Evolutionary conservation across 2,888 invertebrate species (phyloP), one percentile per base, ranked within the genome.

Genomic region (Ophraella communa): DNA sequence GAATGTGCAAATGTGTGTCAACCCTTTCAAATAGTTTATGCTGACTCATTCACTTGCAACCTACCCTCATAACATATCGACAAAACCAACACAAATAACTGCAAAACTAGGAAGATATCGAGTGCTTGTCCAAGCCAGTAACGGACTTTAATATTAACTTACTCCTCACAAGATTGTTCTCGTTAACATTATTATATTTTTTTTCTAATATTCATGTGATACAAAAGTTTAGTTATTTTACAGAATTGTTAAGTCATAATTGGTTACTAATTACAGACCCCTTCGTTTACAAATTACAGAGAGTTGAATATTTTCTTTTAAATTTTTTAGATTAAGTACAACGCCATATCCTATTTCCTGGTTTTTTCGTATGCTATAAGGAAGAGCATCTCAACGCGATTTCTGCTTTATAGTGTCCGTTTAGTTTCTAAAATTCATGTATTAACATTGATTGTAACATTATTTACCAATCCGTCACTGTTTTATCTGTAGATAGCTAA

Each of bases 1-100:
- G 60, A 69, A 74, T 73, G 73, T 74, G 74, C 72, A 76, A 78
- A 77, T 78, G 72, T 77, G 69, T 77, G 77, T 76, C 76, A 77
- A 77, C 76, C 77, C 77, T 74, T 72, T 69, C 61, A 57, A 20
- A 58, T 47, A 14, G 51, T 8, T 62, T 68, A 65, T 65, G 72
- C 72, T 78, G 78, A 77, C 68, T 77, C 77, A 78, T 72, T 70
- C 76, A 74, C 73, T 75, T 73, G 72, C 71, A 55, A 68, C 61
- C 66, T 68, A 67, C 65, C 66, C 70, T 57, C 55, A 57, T 52
- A 54, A 59, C 42, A 51, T 54, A 54, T 57, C 62, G 58, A 53
- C 55, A 57, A 61, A 67, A 66, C 68, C 65, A 65, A 67, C 68
- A 69, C 69, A 74, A 73, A 74, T 74, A 73, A 67, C 67, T 71